Conservation (phyloP, 1,140 invertebrate species). For the Helicoverpa armigera region DNA sequence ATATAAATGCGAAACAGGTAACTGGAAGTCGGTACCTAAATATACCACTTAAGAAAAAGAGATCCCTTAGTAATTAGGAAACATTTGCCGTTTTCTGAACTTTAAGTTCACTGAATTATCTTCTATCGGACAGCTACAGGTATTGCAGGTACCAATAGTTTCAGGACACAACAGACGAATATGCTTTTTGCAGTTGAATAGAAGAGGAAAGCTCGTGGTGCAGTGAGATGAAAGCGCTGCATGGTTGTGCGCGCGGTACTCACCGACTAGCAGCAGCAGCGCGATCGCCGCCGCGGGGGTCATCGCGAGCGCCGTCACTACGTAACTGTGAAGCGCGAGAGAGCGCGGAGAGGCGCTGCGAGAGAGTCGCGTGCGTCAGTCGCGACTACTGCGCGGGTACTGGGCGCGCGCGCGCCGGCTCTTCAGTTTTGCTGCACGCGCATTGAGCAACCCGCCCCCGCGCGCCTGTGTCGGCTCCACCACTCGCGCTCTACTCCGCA, state of each 20-base stretch:
- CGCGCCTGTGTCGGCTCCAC: neutral
- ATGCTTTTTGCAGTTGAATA: neutral
- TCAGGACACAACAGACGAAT: neutral
- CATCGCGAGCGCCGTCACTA: slow-evolving; percentile 29
- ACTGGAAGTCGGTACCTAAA: too few species aligned
- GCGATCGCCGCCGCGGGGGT: slow-evolving; percentile 48
- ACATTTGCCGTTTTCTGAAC: too few species aligned
- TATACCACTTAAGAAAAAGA: too few species aligned
- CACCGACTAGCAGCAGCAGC: slow-evolving; percentile 57
- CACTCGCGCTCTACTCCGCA: neutral
- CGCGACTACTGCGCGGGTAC: slow-evolving; percentile 41
- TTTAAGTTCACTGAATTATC: too few species aligned
- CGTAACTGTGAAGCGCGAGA: slow-evolving; percentile 6
- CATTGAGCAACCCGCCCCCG: slow-evolving; percentile 7
- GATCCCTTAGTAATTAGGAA: too few species aligned
- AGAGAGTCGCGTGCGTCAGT: slow-evolving; percentile 7
- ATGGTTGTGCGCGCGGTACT: slow-evolving; percentile 24
- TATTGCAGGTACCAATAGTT: too few species aligned
- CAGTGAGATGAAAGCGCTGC: slow-evolving; percentile 12
- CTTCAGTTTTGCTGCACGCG: slow-evolving; percentile 9
- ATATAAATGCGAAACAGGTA: too few species aligned
- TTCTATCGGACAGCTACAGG: too few species aligned
- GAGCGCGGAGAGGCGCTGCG: neutral
- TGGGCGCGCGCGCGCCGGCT: slow-evolving; percentile 24
- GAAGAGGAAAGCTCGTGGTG: neutral